phyloP scores from a whole-genome alignment of 2,888 invertebrate genomes.

The Calliopum simillimum region DNA sequence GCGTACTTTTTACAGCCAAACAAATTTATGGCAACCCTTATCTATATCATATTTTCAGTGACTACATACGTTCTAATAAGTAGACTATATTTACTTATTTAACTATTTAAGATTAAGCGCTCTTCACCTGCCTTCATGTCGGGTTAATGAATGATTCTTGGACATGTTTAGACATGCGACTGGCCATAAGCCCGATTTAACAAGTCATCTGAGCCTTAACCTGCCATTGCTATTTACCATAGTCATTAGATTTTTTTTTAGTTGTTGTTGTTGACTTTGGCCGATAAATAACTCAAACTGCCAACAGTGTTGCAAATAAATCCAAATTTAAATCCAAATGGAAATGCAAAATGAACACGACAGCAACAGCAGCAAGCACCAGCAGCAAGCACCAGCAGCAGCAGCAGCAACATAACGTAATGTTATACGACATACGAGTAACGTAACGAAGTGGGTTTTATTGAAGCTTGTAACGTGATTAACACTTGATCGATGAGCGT shows the following conservation, averaged over 20 bases:
- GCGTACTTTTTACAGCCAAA: too few species aligned
- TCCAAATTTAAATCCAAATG: slow-evolving; percentile 9
- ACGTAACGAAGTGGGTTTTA: neutral
- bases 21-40: too few species aligned
- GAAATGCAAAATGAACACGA: neutral
- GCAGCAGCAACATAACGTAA: slow-evolving; percentile 44
- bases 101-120: too few species aligned
- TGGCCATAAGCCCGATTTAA: slow-evolving; percentile 18
- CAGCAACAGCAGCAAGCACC: neutral
- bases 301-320: slow-evolving; percentile 17
- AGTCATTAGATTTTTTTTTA: neutral
- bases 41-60: too few species aligned
- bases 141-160: slow-evolving; percentile 22
- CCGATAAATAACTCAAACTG: slow-evolving; percentile 7
- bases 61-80: too few species aligned
- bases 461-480: slow-evolving; percentile 8
- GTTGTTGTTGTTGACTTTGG: slow-evolving; percentile 2
- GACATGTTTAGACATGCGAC: slow-evolving; percentile 30
- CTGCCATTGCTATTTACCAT: too few species aligned
- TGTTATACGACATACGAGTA: neutral
- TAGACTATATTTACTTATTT: too few species aligned
- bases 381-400: slow-evolving; percentile 33
- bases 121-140: neutral
- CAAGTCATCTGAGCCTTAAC: slow-evolving; percentile 2
- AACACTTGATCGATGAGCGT: slow-evolving; percentile 4